These are phyloP conservation scores for Rhineura floridana DNA, from an alignment of 2,113 vertebrate genomes.

Conservation along the genomic window DNA sequence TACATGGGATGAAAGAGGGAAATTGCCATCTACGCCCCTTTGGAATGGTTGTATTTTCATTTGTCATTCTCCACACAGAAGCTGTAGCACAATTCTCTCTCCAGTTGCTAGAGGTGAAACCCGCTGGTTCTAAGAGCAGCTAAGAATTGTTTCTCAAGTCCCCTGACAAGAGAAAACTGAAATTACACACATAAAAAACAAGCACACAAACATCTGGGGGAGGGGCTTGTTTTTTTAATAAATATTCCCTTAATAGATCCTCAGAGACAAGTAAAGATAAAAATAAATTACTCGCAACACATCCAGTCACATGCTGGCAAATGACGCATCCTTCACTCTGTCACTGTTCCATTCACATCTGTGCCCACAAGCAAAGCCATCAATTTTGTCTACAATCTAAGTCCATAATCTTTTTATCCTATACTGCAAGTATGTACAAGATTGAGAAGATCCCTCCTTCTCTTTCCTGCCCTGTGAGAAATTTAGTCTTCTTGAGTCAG, in stretches of 20 bases:
- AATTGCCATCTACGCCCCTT: not conserved
- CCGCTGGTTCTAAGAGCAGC: not conserved
- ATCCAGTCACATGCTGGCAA: not conserved
- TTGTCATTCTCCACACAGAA: constrained; percentile 18
- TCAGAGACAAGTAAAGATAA: not conserved
- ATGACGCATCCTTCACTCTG: not conserved
- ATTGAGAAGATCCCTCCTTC: not conserved
- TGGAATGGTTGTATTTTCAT: constrained; percentile 20
- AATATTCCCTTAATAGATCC: not conserved
- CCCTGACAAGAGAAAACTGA: not conserved
- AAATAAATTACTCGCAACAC: not conserved
- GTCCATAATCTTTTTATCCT: not conserved
- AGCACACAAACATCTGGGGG: not conserved
- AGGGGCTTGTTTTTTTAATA: not conserved
- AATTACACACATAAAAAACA: not conserved
- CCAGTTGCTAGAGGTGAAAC: not conserved
- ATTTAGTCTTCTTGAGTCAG: not conserved
- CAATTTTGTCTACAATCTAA: not conserved
- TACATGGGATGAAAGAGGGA: constrained; percentile 21
- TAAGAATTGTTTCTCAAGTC: not conserved
- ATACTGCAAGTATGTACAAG: not conserved
- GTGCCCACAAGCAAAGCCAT: constrained; percentile 8
- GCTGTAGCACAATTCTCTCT: not conserved
- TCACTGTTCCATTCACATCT: not conserved
- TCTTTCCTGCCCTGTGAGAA: not conserved